Base-by-base conservation (phyloP, 2,113 vertebrate genomes). In the Thalassoma bifasciatum region DNA sequence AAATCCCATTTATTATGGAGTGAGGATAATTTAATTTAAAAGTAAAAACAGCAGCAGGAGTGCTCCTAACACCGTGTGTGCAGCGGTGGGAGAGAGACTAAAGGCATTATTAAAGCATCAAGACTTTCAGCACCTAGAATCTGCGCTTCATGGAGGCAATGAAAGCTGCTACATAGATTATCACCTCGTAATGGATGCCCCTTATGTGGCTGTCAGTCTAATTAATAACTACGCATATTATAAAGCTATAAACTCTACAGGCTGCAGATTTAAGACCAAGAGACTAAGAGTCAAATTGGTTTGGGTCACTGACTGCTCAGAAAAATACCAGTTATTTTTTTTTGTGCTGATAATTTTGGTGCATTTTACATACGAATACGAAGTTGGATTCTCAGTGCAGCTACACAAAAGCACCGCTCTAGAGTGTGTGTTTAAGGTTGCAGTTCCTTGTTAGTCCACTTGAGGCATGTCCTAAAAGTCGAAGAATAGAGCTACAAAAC, bases 21-120 rank as follows among this genome's bases (percentile, higher is more conserved):
- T 36, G 47, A 51, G 37, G 17, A 19, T 82, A 54, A 80, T 86
- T 84, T 44, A n/a, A 81, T 72, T 63, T 83, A 8, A 76, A 84
- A 65, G 44, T 70, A 60, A 86, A 77, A 82, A 26, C 60, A 58
- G 59, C 5, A 2, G 17, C 58, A 66, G 69, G 24, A 53, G 66
- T 22, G 69, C 42, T 23, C 21, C 19, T 8, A 57, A 61, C 67
- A 19, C 50, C 16, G 0, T 0, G 30, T 58, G 72, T 53, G 51
- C 3, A 65, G 63, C 61, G 26, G 36, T 36, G 60, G 49, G 40
- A 68, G 50, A 61, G 49, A 16, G 12, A 14, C 42, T 4, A 40
- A 17, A 62, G 36, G 12, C 47, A 54, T 79, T 76, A 77, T 63
- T 85, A 66, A 75, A 61, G 54, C 61, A 75, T 65, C 42, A 49